Evolutionary conservation across 2,888 invertebrate species (phyloP).

Genomic region (Tetranychus piercei): DNA sequence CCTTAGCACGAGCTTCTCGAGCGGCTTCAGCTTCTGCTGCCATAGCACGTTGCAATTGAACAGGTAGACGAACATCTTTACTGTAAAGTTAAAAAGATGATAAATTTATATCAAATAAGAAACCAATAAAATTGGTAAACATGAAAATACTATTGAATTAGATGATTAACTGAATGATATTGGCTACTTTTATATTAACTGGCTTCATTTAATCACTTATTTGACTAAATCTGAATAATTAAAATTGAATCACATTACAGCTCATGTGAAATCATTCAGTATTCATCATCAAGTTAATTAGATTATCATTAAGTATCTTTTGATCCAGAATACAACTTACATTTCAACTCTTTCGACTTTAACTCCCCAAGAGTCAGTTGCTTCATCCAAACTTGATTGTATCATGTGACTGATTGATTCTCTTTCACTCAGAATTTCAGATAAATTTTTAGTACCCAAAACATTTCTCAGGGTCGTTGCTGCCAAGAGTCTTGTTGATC

Average conservation of each 20-base stretch:
- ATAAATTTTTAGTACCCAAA: constrained; percentile 81
- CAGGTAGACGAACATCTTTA: constrained; percentile 57
- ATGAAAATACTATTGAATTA: not conserved
- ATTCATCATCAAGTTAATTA: constrained; percentile 1
- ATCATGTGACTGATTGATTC: constrained; percentile 80
- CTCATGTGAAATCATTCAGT: not conserved
- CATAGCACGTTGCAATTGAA: constrained; percentile 59
- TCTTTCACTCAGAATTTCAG: constrained; percentile 86
- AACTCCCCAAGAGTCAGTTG: constrained; percentile 85
- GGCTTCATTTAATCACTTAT: too few relatives aligned
- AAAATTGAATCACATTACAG: not conserved
- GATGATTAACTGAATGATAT: too few relatives aligned
- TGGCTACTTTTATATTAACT: too few relatives aligned
- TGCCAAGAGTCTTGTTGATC: constrained; percentile 52
- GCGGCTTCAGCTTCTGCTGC: constrained; percentile 67
- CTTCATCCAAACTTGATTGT: constrained; percentile 68
- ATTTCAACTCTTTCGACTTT: constrained; percentile 82
- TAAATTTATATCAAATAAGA: not conserved
- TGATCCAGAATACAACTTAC: constrained; percentile 48
- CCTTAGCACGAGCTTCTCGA: constrained; percentile 59
- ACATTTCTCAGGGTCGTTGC: constrained; percentile 44
- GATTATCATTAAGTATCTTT: not conserved
- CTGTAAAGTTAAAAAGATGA: constrained; percentile 32
- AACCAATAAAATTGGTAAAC: not conserved
- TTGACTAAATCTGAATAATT: too few relatives aligned